These are phyloP conservation scores for Brassicogethes aeneus DNA, from an alignment of 2,888 invertebrate species.

Conservation along the genomic window DNA sequence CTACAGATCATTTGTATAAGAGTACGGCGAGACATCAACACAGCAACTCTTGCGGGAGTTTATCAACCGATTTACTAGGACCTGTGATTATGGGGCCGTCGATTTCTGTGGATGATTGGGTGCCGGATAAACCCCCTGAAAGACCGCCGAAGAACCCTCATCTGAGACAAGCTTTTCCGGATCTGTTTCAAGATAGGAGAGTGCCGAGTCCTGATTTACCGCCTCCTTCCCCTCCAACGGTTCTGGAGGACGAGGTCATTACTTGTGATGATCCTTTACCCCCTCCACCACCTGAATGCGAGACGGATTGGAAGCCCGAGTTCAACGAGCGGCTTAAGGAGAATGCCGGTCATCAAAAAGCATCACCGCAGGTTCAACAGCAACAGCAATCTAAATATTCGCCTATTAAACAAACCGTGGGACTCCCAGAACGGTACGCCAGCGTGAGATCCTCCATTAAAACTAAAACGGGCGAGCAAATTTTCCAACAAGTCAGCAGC, in stretches of 20 bases:
- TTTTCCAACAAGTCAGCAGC: constrained; percentile 30
- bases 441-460: constrained; percentile 26
- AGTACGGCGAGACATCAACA: constrained; percentile 44
- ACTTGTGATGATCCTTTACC: constrained; percentile 56
- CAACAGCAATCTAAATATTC: constrained; percentile 8
- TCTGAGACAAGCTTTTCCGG: constrained; percentile 44
- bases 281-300: constrained; percentile 52
- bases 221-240: constrained; percentile 54
- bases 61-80: constrained; percentile 49
- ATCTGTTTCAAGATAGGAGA: constrained; percentile 42
- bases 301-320: constrained; percentile 32
- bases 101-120: constrained; percentile 58
- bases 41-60: constrained; percentile 51
- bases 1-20: constrained; percentile 26
- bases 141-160: constrained; percentile 71
- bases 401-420: constrained; percentile 23
- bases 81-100: constrained; percentile 54
- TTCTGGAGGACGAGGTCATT: constrained; percentile 49
- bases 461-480: constrained; percentile 26
- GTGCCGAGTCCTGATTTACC: constrained; percentile 53
- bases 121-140: constrained; percentile 66
- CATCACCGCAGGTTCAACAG: constrained; percentile 33
- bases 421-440: constrained; percentile 25
- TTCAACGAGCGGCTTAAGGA: constrained; percentile 29
- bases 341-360: constrained; percentile 27